Conservation (phyloP, 2,113 vertebrate species). For the Callorhinus ursinus region DNA sequence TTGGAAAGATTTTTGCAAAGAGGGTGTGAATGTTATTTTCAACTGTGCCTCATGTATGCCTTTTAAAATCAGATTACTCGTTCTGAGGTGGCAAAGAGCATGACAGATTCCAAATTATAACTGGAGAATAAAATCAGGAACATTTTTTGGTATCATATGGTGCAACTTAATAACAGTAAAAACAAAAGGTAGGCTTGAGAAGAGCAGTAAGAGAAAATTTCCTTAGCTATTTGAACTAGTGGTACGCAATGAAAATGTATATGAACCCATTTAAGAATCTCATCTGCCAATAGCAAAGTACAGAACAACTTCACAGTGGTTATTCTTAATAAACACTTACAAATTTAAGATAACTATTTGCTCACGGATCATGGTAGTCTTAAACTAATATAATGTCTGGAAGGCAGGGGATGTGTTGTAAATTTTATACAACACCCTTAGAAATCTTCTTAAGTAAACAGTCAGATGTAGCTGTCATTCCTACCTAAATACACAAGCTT, state of each 20-base stretch:
- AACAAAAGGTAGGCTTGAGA: not conserved
- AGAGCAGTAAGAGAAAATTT: not conserved
- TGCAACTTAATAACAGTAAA: conserved; percentile 18
- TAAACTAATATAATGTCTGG: conserved; percentile 34
- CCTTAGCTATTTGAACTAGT: not conserved
- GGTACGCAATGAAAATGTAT: conserved; percentile 43
- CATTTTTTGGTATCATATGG: conserved; percentile 49
- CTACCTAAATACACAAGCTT: not conserved
- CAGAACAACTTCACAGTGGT: conserved; percentile 32
- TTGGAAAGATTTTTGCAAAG: conserved; percentile 31
- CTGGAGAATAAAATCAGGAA: conserved; percentile 51
- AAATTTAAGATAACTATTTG: conserved; percentile 51
- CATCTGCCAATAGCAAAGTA: conserved; percentile 26
- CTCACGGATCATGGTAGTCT: not conserved
- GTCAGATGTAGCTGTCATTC: not conserved
- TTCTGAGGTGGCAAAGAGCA: not conserved
- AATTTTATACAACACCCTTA: conserved; percentile 46
- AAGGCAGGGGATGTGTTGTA: conserved; percentile 42
- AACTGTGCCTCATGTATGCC: not conserved
- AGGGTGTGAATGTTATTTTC: conserved; percentile 12
- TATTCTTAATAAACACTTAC: conserved; percentile 59
- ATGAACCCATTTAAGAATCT: conserved; percentile 43
- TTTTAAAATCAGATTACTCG: conserved; percentile 49
- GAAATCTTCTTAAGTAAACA: conserved; percentile 50
- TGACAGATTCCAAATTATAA: not conserved